phyloP scores from a whole-genome alignment of 2,113 vertebrate genomes.

The Psittacula cyanocephala region DNA sequence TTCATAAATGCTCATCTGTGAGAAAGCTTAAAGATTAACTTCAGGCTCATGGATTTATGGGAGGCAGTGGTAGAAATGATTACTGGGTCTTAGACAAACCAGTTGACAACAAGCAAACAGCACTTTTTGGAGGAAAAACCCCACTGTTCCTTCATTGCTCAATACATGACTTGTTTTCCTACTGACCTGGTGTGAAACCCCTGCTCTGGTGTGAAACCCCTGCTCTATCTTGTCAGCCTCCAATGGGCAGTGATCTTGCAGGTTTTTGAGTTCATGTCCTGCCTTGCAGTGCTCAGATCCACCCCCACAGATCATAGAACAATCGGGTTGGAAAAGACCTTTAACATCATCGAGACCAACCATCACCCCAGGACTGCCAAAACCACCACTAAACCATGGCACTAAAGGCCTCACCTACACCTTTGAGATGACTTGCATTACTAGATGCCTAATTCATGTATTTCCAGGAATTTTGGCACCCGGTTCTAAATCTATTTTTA shows the following conservation, averaged over 20 bases:
- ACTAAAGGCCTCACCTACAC: neutral
- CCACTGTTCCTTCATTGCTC: neutral
- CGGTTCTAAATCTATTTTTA: neutral
- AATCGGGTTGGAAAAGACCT: neutral
- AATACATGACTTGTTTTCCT: neutral
- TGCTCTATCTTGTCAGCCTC: neutral
- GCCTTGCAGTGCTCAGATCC: neutral
- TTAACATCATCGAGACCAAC: neutral
- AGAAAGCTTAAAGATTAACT: neutral
- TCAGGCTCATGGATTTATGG: neutral
- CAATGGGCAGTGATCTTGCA: neutral
- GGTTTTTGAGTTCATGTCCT: neutral
- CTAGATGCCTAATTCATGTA: neutral
- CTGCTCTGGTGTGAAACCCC: neutral
- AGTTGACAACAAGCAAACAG: neutral
- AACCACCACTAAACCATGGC: neutral
- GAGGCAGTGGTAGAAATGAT: neutral
- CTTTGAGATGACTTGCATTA: no score
- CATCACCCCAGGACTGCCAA: neutral
- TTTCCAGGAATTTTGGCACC: neutral
- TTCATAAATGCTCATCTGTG: neutral
- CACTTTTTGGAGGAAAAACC: neutral
- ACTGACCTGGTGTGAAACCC: neutral
- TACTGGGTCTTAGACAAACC: neutral
- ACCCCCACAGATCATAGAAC: neutral